phyloP scores from a whole-genome alignment of 2,888 invertebrate species.

The Gymnoscelis rufifasciata region DNA sequence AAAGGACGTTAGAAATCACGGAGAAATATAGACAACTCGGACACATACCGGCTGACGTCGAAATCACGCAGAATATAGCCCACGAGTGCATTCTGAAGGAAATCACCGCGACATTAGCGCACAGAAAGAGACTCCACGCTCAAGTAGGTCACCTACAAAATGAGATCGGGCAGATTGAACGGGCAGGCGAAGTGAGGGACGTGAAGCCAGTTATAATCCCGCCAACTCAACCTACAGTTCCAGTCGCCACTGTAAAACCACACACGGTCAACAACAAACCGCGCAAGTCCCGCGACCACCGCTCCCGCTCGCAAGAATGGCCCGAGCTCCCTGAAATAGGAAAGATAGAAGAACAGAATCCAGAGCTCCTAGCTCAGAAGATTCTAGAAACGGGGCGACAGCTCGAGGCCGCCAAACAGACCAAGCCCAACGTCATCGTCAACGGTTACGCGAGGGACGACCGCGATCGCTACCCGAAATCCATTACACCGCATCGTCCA shows the following conservation, averaged over 20 bases:
- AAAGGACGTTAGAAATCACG: constrained; percentile 86
- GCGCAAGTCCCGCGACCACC: constrained; percentile 82
- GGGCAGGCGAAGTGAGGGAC: constrained; percentile 81
- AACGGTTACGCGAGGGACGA: constrained; percentile 62
- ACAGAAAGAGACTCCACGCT: constrained; percentile 90
- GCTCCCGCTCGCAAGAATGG: constrained; percentile 93
- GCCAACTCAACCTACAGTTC: constrained; percentile 36
- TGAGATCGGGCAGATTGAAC: constrained; percentile 87
- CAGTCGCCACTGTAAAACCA: constrained; percentile 69
- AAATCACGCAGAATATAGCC: constrained; percentile 83
- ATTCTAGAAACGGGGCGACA: constrained; percentile 93
- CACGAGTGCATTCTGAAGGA: constrained; percentile 92
- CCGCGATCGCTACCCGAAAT: constrained; percentile 37
- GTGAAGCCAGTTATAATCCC: constrained; percentile 62
- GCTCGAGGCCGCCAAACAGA: constrained; percentile 89
- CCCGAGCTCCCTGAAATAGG: constrained; percentile 93
- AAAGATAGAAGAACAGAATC: constrained; percentile 95
- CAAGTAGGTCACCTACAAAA: constrained; percentile 88
- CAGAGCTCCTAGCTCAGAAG: constrained; percentile 92
- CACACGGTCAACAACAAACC: constrained; percentile 69
- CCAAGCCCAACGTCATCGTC: constrained; percentile 62
- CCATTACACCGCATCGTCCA: constrained; percentile 40
- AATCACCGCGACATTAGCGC: constrained; percentile 89
- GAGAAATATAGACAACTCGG: constrained; percentile 82
- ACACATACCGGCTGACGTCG: constrained; percentile 74